Percentiles rank a stretch among this genome's conserved stretches.
Evolutionary conservation across 2,888 invertebrate genomes (phyloP).

Genomic region (Frankliniella intonsa): DNA sequence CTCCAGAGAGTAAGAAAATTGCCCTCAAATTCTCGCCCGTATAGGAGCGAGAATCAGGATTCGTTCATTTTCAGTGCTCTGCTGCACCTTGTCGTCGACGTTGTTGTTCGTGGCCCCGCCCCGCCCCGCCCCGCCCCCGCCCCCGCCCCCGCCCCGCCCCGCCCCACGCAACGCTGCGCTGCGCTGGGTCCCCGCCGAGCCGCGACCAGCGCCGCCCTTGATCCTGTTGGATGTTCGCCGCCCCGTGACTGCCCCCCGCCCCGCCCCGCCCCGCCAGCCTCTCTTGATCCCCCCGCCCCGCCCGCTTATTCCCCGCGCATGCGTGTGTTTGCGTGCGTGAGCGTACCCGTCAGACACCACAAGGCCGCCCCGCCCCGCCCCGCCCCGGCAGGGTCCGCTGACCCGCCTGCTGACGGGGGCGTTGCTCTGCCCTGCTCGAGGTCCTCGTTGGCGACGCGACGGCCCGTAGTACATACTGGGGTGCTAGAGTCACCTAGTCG

Average conservation of each 20-base stretch:
- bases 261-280: not conserved
- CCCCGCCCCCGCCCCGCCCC: no score
- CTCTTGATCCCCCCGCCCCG: not conserved
- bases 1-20: no score
- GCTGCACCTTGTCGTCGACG: no score
- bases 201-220: not conserved
- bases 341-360: not conserved
- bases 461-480: no score
- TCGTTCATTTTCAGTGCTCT: no score
- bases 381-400: not conserved
- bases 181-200: not conserved
- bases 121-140: no score
- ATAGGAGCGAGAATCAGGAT: no score
- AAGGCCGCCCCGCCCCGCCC: not conserved
- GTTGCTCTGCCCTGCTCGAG: not conserved
- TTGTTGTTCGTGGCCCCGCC: no score
- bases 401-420: not conserved
- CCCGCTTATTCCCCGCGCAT: not conserved
- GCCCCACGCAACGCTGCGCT: not conserved
- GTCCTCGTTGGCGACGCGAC: no score
- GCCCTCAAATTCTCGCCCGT: no score
- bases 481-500: no score
- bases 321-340: not conserved
- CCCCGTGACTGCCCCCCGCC: not conserved
- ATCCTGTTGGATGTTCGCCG: slow-evolving; percentile 3